Percentiles rank a stretch among this genome's conserved stretches.
These are phyloP conservation scores for Philhelius pedissequus DNA, from an alignment of 2,888 invertebrate species.

Conservation along the genomic window DNA sequence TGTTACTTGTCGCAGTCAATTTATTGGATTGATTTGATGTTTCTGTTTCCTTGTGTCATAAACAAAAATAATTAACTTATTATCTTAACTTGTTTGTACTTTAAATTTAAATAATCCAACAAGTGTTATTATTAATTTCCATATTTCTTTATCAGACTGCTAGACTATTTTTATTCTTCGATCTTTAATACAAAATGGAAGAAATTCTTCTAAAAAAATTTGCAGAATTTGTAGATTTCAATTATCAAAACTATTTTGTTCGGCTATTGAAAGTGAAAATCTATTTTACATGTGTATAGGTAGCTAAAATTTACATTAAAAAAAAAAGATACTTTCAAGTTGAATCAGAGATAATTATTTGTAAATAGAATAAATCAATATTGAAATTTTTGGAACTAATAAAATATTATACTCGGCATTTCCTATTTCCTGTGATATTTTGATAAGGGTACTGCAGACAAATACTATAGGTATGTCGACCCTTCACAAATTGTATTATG, in stretches of 20 bases:
- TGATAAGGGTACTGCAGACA: background rate
- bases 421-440: background rate
- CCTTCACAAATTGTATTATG: slow-evolving; percentile 9
- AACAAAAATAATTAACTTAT: background rate
- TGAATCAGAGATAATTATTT: background rate
- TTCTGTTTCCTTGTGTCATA: background rate
- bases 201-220: no score
- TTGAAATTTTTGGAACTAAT: background rate
- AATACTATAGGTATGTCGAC: background rate
- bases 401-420: background rate
- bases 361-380: background rate
- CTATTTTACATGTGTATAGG: background rate
- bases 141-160: no score
- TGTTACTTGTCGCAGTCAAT: background rate
- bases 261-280: background rate
- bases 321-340: background rate
- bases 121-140: background rate
- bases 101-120: background rate
- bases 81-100: background rate
- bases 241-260: no score
- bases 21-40: background rate
- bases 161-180: no score
- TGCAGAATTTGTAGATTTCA: no score
- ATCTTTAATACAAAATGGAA: no score
- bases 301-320: background rate